phyloP scores from a whole-genome alignment of 2,797 vertebrate species.

The Atherinosoma microstoma region DNA sequence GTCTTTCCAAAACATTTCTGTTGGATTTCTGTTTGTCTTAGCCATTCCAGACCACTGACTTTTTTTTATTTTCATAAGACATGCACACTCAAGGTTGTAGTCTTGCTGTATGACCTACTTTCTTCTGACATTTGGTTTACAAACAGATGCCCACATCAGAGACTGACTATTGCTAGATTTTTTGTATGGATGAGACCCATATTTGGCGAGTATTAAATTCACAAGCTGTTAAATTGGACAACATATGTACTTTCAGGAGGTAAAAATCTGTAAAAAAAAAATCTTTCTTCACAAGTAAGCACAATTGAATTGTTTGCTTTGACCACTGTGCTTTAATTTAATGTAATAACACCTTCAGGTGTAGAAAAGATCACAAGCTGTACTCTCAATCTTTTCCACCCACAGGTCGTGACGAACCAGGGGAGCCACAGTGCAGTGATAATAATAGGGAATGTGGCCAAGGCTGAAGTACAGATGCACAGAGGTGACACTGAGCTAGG shows the following conservation, averaged over 20 bases:
- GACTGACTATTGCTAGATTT: too few relatives aligned
- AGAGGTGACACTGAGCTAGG: constrained; percentile 14
- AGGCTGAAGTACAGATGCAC: neutral
- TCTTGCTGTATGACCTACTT: too few relatives aligned
- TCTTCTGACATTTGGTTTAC: too few relatives aligned
- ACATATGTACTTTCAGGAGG: neutral
- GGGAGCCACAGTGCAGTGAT: constrained; percentile 10
- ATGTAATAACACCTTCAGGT: too few relatives aligned
- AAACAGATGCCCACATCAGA: too few relatives aligned
- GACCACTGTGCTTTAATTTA: too few relatives aligned
- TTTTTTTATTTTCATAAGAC: too few relatives aligned
- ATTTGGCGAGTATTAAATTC: neutral
- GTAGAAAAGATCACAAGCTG: neutral
- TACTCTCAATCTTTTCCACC: neutral
- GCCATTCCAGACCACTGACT: too few relatives aligned
- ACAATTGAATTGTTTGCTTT: too few relatives aligned
- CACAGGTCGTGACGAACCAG: neutral
- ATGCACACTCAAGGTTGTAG: too few relatives aligned
- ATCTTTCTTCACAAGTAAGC: neutral
- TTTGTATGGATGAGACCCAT: neutral
- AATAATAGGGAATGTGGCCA: neutral
- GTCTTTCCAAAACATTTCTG: too few relatives aligned
- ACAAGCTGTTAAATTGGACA: neutral
- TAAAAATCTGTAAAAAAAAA: neutral
- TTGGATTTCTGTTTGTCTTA: too few relatives aligned